Conservation (phyloP, 1,140 invertebrate species). For the Acyrthosiphon pisum region DNA sequence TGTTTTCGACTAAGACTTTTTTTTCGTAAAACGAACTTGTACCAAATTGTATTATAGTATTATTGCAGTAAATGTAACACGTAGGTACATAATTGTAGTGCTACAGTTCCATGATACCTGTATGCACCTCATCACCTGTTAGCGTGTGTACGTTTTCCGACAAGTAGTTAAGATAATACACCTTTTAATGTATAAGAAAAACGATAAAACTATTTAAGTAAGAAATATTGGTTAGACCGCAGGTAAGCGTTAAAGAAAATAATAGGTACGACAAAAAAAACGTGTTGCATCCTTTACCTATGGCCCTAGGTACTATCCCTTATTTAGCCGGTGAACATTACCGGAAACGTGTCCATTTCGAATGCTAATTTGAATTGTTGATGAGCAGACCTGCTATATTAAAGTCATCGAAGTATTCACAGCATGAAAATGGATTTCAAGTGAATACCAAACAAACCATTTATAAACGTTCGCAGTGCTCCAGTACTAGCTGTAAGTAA, state of each 20-base stretch:
- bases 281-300: neutral
- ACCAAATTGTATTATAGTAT: neutral
- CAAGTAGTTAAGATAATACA: neutral
- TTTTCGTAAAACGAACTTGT: neutral
- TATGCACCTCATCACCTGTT: neutral
- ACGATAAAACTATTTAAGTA: neutral
- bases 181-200: neutral
- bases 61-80: neutral
- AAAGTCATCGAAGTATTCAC: neutral
- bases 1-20: neutral
- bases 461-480: neutral
- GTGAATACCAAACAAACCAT: conserved; percentile 39
- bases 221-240: neutral
- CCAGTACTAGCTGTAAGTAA: no score
- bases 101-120: neutral
- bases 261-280: neutral
- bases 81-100: neutral
- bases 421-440: conserved; percentile 41
- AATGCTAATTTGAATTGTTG: conserved; percentile 38
- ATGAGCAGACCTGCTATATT: neutral
- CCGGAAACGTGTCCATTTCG: conserved; percentile 24
- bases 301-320: neutral
- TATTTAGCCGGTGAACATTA: neutral
- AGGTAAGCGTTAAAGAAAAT: neutral
- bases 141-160: neutral